phyloP scores from a whole-genome alignment of 2,113 vertebrate genomes.

The Theropithecus gelada region DNA sequence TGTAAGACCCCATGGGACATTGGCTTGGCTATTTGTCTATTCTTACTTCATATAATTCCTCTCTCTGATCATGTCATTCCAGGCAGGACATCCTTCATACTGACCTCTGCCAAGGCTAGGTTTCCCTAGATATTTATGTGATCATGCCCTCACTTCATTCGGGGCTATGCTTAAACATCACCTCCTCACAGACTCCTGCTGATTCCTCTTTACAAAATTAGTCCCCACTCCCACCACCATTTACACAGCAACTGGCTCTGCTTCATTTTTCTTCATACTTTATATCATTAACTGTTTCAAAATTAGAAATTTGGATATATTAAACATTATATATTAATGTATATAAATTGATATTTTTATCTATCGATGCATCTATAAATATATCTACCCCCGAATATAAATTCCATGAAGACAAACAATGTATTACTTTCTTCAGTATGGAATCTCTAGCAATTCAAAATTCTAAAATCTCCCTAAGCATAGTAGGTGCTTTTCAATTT shows the following conservation, averaged over 20 bases:
- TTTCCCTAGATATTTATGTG: neutral
- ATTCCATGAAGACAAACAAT: neutral
- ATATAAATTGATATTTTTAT: no score
- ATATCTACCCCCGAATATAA: neutral
- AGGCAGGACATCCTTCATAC: neutral
- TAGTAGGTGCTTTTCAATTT: neutral
- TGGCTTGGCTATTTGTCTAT: no score
- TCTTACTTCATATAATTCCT: neutral
- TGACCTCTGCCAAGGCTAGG: neutral
- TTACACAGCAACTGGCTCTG: neutral
- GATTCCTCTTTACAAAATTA: neutral
- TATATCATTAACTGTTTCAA: neutral
- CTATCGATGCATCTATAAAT: neutral
- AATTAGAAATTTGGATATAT: neutral
- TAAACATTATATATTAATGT: neutral
- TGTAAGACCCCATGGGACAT: neutral
- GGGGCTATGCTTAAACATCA: no score
- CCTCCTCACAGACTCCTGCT: neutral
- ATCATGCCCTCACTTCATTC: neutral
- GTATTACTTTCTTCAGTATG: neutral
- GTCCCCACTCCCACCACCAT: neutral
- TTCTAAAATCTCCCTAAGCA: neutral
- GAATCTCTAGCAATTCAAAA: neutral
- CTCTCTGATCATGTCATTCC: neutral
- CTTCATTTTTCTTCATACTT: neutral